Conservation (phyloP, 2,113 vertebrate genomes). For the Dipodomys spectabilis region DNA sequence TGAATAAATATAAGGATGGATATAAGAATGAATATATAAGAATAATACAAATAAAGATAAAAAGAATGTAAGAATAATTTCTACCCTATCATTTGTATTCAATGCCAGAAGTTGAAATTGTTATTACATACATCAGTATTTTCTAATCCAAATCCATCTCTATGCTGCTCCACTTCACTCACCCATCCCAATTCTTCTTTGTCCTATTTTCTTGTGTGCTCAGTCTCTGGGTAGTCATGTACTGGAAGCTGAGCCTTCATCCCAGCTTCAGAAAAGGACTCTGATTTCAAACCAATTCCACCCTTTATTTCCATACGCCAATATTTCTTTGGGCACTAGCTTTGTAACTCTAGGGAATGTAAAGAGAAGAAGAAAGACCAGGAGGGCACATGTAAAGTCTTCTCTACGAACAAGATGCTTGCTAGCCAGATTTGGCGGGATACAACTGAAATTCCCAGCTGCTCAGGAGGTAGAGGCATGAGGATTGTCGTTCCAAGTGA, state of each 20-base stretch:
- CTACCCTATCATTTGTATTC: background rate
- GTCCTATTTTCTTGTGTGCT: background rate
- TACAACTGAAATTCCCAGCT: too few relatives aligned
- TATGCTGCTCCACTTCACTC: background rate
- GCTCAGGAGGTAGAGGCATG: too few relatives aligned
- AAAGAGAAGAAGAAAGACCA: background rate
- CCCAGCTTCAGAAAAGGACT: background rate
- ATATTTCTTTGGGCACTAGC: background rate
- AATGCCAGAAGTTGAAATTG: background rate
- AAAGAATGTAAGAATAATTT: background rate
- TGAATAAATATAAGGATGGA: background rate
- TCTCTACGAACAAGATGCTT: background rate
- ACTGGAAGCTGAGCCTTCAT: background rate
- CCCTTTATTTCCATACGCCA: background rate
- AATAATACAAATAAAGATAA: too few relatives aligned
- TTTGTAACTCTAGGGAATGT: background rate
- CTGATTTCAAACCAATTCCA: background rate
- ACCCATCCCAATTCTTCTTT: background rate
- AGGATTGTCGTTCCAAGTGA: too few relatives aligned
- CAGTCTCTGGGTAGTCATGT: background rate
- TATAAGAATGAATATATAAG: too few relatives aligned
- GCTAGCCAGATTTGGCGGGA: background rate
- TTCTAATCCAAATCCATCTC: constrained; percentile 12
- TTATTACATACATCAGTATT: background rate
- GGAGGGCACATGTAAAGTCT: background rate